Percentiles rank a stretch among this genome's conserved stretches.
These are phyloP conservation scores for Drosophila kuntzei DNA, from an alignment of 2,888 invertebrate genomes.

Conservation along the genomic window DNA sequence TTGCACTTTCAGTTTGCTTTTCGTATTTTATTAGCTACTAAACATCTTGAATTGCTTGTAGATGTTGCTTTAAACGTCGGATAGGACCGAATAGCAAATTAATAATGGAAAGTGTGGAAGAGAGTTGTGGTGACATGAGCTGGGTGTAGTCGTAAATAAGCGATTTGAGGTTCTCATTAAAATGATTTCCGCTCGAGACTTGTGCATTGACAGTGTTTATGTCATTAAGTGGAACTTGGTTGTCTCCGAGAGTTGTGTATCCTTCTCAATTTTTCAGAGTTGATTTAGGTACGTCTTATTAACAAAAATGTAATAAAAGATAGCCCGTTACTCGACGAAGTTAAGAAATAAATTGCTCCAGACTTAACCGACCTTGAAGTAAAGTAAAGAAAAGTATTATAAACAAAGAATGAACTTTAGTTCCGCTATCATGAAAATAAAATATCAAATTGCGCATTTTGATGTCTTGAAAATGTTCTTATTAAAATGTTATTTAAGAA, in stretches of 20 bases:
- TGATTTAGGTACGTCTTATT: conserved; percentile 20
- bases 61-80: conserved; percentile 41
- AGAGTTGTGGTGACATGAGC: not conserved
- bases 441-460: conserved; percentile 18
- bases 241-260: conserved; percentile 31
- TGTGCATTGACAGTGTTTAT: conserved; percentile 47
- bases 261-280: conserved; percentile 33
- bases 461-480: conserved; percentile 1
- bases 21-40: conserved; percentile 71
- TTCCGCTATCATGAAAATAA: conserved; percentile 14
- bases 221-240: conserved; percentile 70
- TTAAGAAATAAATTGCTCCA: not conserved
- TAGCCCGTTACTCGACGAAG: not conserved
- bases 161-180: conserved; percentile 60
- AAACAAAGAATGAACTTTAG: conserved; percentile 6
- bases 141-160: conserved; percentile 12
- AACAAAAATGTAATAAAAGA: conserved; percentile 4
- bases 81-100: conserved; percentile 50
- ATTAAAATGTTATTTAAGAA: conserved; percentile 22
- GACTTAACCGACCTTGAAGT: not conserved
- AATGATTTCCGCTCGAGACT: conserved; percentile 64
- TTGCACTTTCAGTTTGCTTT: conserved; percentile 49
- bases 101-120: conserved; percentile 43
- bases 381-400: not conserved
- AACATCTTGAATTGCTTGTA: conserved; percentile 60